Evolutionary conservation across 2,113 vertebrate species (phyloP), one percentile per base, ranked within the genome.

Genomic region (Mustela lutreola): DNA sequence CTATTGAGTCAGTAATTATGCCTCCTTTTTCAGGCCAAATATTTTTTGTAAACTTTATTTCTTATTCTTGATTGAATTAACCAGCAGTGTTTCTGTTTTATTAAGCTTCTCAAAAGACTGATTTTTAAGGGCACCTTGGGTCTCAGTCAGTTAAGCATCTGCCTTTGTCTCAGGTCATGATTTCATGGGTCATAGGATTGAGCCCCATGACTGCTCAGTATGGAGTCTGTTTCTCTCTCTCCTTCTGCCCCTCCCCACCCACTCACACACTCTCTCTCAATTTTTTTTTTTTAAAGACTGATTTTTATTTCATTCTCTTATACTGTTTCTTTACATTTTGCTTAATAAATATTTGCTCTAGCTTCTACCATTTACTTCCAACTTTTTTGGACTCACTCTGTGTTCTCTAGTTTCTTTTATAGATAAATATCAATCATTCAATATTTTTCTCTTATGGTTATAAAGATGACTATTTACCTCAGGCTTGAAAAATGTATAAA

Each of bases 341-440:
- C 11, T 95, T 58, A 84, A 84, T 78, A 22, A 91, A 21, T 83
- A 73, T 86, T 86, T 93, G 24, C 42, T 89, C 26, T 95, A 50
- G 4, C 82, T 42, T 87, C 31, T 90, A 42, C 22, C 4, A n/a
- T 18, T 87, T 31, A 86, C 10, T 75, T 63, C 60, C 33, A 71
- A 78, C 50, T 91, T 84, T 91, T 19, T 21, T 80, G 36, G 31
- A 33, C 28, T 82, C 70, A 0, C 9, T 95, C 58, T 79, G 39
- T 78, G 33, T 33, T 53, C 67, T 84, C 5, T 36, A 86, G 39
- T 78, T 88, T 84, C 28, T 73, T 78, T 83, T 76, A 42, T 79
- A 42, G 36, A 58, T 83, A 70, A 82, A 80, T 65, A 89, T 91
- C 56, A 91, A n/a, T 95, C 53, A 95, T 56, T 78, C 31, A 75